Percentiles rank a stretch among this genome's conserved stretches.
These are phyloP conservation scores for Pipistrellus pipistrellus DNA, from an alignment of 2,797 vertebrate genomes.

Conservation along the genomic window DNA sequence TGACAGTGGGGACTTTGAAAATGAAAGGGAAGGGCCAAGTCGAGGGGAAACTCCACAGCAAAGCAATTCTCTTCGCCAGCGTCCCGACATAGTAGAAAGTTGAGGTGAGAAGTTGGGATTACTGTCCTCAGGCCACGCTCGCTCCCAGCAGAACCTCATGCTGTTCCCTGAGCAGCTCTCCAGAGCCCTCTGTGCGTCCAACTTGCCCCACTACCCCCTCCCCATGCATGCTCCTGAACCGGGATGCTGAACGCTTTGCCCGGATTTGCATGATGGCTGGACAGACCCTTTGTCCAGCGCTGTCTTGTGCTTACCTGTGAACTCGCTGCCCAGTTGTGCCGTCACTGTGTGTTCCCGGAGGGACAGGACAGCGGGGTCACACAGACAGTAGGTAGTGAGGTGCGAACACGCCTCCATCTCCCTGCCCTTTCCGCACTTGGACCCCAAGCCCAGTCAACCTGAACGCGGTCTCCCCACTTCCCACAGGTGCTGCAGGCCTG, in stretches of 20 bases:
- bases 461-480: fast-evolving
- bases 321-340: fast-evolving
- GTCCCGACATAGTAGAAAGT: not conserved
- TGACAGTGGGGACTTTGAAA: not conserved
- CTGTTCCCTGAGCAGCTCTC: not conserved
- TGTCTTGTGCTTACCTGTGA: not conserved
- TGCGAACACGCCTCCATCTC: fast-evolving
- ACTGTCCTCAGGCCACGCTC: not conserved
- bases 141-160: not conserved
- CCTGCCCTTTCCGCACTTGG: not conserved
- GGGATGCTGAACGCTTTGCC: fast-evolving
- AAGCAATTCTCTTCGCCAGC: not conserved
- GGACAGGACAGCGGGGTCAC: not conserved
- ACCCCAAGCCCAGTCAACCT: not conserved
- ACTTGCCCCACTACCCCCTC: too few species aligned
- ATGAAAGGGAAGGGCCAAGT: not conserved
- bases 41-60: not conserved
- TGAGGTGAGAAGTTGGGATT: not conserved
- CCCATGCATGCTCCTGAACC: fast-evolving
- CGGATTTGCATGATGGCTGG: fast-evolving
- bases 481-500: constrained; percentile 89
- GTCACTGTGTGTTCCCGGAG: fast-evolving
- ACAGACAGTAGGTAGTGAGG: fast-evolving
- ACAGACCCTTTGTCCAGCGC: not conserved
- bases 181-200: not conserved